Conservation (phyloP, 2,888 invertebrate genomes). For the Lasioglossum vierecki region DNA sequence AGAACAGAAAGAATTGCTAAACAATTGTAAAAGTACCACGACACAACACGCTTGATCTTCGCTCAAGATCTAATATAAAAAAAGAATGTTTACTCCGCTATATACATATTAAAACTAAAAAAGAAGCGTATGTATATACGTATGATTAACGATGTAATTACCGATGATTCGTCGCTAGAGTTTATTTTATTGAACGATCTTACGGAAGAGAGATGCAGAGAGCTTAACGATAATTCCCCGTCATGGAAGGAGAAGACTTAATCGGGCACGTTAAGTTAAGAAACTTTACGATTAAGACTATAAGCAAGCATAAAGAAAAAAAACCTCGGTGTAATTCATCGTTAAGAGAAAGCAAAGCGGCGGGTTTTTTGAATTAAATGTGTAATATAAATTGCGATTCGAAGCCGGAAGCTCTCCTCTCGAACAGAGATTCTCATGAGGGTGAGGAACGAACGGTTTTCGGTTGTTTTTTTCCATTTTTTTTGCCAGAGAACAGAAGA, state of each 20-base stretch:
- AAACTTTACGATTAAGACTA: constrained; percentile 63
- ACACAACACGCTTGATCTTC: constrained; percentile 74
- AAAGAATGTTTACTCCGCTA: constrained; percentile 71
- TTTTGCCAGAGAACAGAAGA: constrained; percentile 22
- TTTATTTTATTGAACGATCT: constrained; percentile 83
- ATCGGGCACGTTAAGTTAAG: constrained; percentile 66
- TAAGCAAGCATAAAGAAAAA: constrained; percentile 60
- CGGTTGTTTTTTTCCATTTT: constrained; percentile 1
- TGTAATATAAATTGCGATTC: constrained; percentile 80
- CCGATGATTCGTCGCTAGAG: constrained; percentile 81
- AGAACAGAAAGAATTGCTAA: constrained; percentile 29
- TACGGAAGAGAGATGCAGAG: constrained; percentile 68
- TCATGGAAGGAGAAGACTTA: constrained; percentile 72
- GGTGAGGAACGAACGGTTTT: constrained; percentile 40
- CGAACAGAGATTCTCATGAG: constrained; percentile 65
- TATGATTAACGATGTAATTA: constrained; percentile 83
- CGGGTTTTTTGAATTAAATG: constrained; percentile 71
- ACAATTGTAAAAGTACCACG: constrained; percentile 49
- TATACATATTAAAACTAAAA: constrained; percentile 79
- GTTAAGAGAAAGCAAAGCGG: constrained; percentile 74
- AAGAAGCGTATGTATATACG: constrained; percentile 77
- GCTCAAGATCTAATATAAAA: constrained; percentile 74
- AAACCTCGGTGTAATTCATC: constrained; percentile 79
- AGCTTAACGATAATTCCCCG: constrained; percentile 81
- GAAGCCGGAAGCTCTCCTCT: constrained; percentile 73